phyloP scores from a whole-genome alignment of 1,140 invertebrate genomes.

The Philaenus spumarius region DNA sequence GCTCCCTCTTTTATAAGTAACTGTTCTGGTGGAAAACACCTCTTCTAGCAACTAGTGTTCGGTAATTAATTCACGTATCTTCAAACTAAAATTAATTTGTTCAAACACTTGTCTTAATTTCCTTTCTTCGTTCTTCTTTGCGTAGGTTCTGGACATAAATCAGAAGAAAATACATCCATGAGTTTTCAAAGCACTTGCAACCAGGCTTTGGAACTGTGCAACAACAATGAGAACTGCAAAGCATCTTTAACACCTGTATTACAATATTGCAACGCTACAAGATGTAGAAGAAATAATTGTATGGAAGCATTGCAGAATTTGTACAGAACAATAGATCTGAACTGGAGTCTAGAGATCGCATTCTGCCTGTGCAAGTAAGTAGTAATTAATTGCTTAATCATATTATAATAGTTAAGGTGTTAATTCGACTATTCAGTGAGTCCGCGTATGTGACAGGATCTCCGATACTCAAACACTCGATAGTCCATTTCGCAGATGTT shows the following conservation, averaged over 20 bases:
- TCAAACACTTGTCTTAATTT: neutral
- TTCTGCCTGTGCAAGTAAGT: conserved; percentile 91
- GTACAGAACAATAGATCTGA: conserved; percentile 67
- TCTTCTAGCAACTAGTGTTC: too few species aligned
- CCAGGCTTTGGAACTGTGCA: conserved; percentile 63
- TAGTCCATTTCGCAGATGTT: too few species aligned
- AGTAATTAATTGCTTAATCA: too few species aligned
- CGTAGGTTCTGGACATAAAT: conserved; percentile 22
- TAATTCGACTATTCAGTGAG: too few species aligned
- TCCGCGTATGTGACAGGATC: too few species aligned
- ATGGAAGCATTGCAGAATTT: conserved; percentile 81
- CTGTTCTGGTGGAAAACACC: too few species aligned
- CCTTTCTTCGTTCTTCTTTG: too few species aligned
- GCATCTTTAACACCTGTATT: conserved; percentile 68
- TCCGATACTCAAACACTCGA: too few species aligned
- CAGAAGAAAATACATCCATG: conserved; percentile 28
- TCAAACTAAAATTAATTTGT: too few species aligned
- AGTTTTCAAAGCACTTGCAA: conserved; percentile 67
- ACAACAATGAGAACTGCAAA: conserved; percentile 68
- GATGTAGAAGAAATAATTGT: conserved; percentile 74
- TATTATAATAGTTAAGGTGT: too few species aligned
- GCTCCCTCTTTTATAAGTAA: too few species aligned
- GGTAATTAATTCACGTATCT: too few species aligned
- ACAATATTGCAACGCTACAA: conserved; percentile 65
- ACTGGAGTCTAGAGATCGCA: conserved; percentile 78